Conservation (phyloP, 2,888 invertebrate genomes). For the Phyto melanocephala region DNA sequence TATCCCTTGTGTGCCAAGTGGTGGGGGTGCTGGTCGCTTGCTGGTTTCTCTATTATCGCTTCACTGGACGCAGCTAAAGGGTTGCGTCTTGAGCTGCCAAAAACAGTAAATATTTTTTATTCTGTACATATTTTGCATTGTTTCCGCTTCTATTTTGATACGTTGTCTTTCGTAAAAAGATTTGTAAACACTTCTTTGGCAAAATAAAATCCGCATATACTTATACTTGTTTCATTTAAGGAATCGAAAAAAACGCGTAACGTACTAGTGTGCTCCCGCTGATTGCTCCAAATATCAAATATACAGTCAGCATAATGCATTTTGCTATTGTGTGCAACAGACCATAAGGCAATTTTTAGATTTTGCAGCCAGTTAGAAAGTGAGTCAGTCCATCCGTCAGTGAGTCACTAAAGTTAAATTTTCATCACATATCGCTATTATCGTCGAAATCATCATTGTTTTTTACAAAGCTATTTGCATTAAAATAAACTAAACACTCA, state of each 20-base stretch:
- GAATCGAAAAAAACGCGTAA: conserved; percentile 31
- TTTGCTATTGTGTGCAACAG: conserved; percentile 32
- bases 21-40: conserved; percentile 61
- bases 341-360: conserved; percentile 34
- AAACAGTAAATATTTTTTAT: conserved; percentile 45
- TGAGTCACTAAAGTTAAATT: conserved; percentile 19
- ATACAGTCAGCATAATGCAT: conserved; percentile 7
- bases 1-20: conserved; percentile 61
- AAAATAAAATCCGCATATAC: conserved; percentile 46
- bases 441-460: neutral
- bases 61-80: conserved; percentile 49
- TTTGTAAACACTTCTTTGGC: conserved; percentile 46
- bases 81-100: conserved; percentile 62
- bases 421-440: neutral
- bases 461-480: conserved; percentile 16
- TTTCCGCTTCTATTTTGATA: neutral
- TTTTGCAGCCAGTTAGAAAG: neutral
- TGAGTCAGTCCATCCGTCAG: neutral
- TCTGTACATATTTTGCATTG: neutral
- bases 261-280: conserved; percentile 30
- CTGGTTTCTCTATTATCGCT: conserved; percentile 53
- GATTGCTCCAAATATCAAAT: conserved; percentile 32
- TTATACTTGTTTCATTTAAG: neutral
- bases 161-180: conserved; percentile 1
- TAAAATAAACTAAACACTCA: conserved; percentile 14